Conservation (phyloP, 2,797 vertebrate species). For the Sorex maritimensis region DNA sequence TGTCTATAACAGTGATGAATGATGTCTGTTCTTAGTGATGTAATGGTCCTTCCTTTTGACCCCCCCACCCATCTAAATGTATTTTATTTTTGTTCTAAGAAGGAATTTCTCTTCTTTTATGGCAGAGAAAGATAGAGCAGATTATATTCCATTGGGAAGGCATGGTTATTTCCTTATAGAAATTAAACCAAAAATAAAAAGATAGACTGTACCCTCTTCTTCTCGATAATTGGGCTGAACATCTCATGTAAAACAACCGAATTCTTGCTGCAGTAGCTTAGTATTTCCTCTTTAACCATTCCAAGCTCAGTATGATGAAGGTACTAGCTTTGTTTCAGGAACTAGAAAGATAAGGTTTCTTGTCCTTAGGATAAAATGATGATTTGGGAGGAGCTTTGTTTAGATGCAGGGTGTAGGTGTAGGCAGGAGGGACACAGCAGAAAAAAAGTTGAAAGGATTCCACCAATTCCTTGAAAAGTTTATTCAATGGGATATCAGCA, state of each 20-base stretch:
- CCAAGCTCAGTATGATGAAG: background rate
- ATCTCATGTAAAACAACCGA: background rate
- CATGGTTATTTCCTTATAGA: background rate
- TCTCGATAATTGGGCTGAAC: background rate
- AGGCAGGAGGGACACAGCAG: background rate
- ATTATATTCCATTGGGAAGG: background rate
- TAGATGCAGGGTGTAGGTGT: background rate
- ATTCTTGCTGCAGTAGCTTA: background rate
- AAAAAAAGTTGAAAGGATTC: conserved; percentile 17
- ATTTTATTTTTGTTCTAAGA: background rate
- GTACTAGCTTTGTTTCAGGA: background rate
- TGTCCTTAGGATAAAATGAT: background rate
- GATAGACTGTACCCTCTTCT: background rate
- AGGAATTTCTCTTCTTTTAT: background rate
- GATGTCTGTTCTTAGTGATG: background rate
- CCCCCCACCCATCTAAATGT: background rate
- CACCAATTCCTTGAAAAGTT: background rate
- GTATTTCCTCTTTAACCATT: background rate
- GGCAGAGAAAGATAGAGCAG: background rate
- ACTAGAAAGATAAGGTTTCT: background rate
- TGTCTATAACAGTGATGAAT: background rate
- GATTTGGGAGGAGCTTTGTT: background rate
- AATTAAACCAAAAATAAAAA: background rate
- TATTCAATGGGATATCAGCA: background rate
- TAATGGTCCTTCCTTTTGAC: background rate